Base-by-base conservation (phyloP, 2,113 vertebrate genomes). In the Callopanchax toddi region DNA sequence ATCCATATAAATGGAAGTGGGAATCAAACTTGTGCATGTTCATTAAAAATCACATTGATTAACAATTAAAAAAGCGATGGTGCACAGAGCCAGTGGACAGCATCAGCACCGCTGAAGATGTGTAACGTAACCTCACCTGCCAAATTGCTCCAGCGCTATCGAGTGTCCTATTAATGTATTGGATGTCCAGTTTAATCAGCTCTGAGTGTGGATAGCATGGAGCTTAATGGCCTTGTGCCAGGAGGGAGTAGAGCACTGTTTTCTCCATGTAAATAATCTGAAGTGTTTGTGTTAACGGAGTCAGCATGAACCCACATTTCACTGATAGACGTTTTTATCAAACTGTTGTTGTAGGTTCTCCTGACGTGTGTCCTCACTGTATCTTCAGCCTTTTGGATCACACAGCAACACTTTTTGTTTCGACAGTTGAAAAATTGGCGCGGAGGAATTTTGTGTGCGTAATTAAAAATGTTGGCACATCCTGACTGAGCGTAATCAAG, bases 231-330 rank as follows among this genome's bases (percentile, higher is more conserved):
- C 56, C 29, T 36, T 29, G 42, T 39, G 52, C 37, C 26, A 15
- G 34, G 64, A 63, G 76, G 74, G 74, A 82, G n/a, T 71, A 72
- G 64, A 72, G 59, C 71, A 64, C 59, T 53, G 57, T 66, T 40
- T 64, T 68, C 64, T 75, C 50, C 32, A 37, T 26, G 49, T 51
- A 52, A 64, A 72, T 49, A 63, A 71, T 75, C 70, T 75, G 20
- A 76, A 60, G 81, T 82, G 72, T 42, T 67, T 82, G 79, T 70
- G 77, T 71, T 68, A 54, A 45, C 66, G 60, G 67, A 71, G 74
- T 84, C 82, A 74, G 73, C 67, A 50, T 74, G 57, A 66, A 54
- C 46, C 40, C 39, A 37, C 68, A 51, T 65, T 60, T 77, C 34
- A 32, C 40, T 69, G 56, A 78, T 21, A 6, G 62, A 58, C 12